phyloP scores from a whole-genome alignment of 2,888 invertebrate genomes.

The Choreutis nemorana region DNA sequence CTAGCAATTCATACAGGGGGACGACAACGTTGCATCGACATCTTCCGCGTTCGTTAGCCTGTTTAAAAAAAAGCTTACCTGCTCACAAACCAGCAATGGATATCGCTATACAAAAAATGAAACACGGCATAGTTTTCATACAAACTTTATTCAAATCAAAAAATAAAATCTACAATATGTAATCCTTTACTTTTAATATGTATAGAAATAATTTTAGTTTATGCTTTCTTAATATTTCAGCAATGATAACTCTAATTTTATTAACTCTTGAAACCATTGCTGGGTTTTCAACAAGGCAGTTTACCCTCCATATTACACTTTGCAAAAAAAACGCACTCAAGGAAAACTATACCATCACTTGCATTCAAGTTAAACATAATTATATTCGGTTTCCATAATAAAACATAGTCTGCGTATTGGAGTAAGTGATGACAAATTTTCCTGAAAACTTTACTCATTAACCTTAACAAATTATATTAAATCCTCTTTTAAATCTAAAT shows the following conservation, averaged over 20 bases:
- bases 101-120: conserved; percentile 10
- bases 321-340: not conserved
- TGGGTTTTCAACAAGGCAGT: conserved; percentile 24
- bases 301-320: conserved; percentile 22
- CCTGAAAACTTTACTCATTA: conserved; percentile 42
- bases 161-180: conserved; percentile 67
- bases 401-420: too few relatives aligned
- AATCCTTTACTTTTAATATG: conserved; percentile 47
- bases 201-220: conserved; percentile 34
- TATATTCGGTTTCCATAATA: too few relatives aligned
- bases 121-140: conserved; percentile 37
- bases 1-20: conserved; percentile 46
- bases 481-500: conserved; percentile 56
- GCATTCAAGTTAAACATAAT: conserved; percentile 4
- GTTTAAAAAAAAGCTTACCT: conserved; percentile 8
- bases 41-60: conserved; percentile 44
- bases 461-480: conserved; percentile 63
- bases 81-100: conserved; percentile 6
- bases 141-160: conserved; percentile 67
- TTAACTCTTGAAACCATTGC: not conserved
- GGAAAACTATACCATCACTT: conserved; percentile 15
- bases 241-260: not conserved
- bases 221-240: not conserved
- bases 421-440: conserved; percentile 31
- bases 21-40: conserved; percentile 32